A percentile compares a stretch with the other conserved stretches of the same genome.
phyloP scores from a whole-genome alignment of 2,888 invertebrate genomes.

The Eilema sororculum region DNA sequence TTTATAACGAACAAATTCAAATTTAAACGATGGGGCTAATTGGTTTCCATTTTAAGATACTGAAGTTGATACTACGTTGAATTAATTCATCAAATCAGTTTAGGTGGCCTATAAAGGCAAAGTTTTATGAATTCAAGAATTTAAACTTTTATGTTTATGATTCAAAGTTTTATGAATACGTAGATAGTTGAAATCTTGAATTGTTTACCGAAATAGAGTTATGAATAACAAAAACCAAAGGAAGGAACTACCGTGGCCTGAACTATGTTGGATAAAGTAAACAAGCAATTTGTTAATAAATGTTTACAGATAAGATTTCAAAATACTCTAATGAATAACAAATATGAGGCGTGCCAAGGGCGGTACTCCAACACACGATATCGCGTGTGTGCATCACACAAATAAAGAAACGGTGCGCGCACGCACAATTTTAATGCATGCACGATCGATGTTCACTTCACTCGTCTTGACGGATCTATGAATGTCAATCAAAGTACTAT shows the following conservation, averaged over 20 bases:
- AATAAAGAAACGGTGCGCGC: slow-evolving; percentile 55
- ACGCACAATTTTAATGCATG: slow-evolving; percentile 55
- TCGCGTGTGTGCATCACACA: slow-evolving; percentile 47
- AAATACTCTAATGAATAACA: slow-evolving; percentile 56
- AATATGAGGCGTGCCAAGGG: slow-evolving; percentile 60
- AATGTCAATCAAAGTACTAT: slow-evolving; percentile 58
- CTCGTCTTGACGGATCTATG: slow-evolving; percentile 49
- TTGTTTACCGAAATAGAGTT: slow-evolving; percentile 14
- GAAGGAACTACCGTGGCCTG: slow-evolving; percentile 15
- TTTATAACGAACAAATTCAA: background rate
- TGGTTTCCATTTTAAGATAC: slow-evolving; percentile 5
- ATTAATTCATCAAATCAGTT: background rate
- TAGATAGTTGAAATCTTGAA: background rate
- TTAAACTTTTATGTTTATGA: background rate
- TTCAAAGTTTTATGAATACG: background rate
- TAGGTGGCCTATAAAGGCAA: background rate
- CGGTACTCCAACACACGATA: slow-evolving; percentile 61
- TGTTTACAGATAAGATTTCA: slow-evolving; percentile 53
- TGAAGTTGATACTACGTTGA: background rate
- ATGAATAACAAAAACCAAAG: slow-evolving; percentile 19
- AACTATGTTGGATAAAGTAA: slow-evolving; percentile 30
- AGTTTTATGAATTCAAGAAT: background rate
- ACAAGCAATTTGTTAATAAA: slow-evolving; percentile 47
- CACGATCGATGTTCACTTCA: slow-evolving; percentile 52
- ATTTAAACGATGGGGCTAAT: background rate